These are phyloP conservation scores for Lagocephalus sceleratus DNA, from an alignment of 2,797 vertebrate genomes.

Conservation along the genomic window DNA sequence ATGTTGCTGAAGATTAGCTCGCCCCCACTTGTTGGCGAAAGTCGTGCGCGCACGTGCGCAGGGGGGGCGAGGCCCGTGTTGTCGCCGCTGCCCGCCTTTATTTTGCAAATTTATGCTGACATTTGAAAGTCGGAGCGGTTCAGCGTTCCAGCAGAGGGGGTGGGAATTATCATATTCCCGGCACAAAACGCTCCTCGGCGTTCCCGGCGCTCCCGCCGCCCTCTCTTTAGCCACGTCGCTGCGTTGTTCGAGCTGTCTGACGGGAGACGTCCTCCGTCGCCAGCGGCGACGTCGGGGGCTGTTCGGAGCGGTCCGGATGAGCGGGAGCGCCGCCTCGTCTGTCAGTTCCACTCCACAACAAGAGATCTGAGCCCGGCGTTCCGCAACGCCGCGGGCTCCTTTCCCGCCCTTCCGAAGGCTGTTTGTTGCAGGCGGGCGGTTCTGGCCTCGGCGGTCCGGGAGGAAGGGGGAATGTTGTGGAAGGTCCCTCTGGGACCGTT, in stretches of 20 bases:
- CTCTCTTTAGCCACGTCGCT: slow-evolving; percentile 30
- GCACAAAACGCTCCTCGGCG: too few relatives aligned
- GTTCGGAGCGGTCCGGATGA: slow-evolving; percentile 59
- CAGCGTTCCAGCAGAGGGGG: slow-evolving; percentile 74
- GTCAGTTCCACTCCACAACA: slow-evolving; percentile 71
- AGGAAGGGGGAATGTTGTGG: slow-evolving; percentile 38
- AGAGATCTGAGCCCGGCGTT: slow-evolving; percentile 52
- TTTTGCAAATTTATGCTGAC: slow-evolving; percentile 86
- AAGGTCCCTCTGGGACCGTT: slow-evolving; percentile 65
- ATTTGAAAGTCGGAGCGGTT: slow-evolving; percentile 79
- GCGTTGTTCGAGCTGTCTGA: slow-evolving; percentile 55
- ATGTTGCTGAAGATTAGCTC: slow-evolving; percentile 40
- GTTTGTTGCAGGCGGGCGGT: background rate
- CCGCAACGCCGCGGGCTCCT: slow-evolving; percentile 43
- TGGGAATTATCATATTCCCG: slow-evolving; percentile 77
- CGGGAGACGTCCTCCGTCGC: slow-evolving; percentile 50
- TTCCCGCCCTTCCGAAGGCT: slow-evolving; percentile 15
- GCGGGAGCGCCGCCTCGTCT: slow-evolving; percentile 54
- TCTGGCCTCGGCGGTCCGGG: slow-evolving; percentile 1
- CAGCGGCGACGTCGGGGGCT: slow-evolving; percentile 38
- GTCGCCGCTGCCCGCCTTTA: slow-evolving; percentile 72
- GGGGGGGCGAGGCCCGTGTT: slow-evolving; percentile 62
- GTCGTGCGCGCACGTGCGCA: slow-evolving; percentile 15
- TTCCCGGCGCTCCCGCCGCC: slow-evolving; percentile 39
- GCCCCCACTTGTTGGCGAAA: slow-evolving; percentile 45